A percentile compares a stretch with the other conserved stretches of the same genome.
Conservation (phyloP, 2,888 invertebrate species). For the Nezara viridula region DNA sequence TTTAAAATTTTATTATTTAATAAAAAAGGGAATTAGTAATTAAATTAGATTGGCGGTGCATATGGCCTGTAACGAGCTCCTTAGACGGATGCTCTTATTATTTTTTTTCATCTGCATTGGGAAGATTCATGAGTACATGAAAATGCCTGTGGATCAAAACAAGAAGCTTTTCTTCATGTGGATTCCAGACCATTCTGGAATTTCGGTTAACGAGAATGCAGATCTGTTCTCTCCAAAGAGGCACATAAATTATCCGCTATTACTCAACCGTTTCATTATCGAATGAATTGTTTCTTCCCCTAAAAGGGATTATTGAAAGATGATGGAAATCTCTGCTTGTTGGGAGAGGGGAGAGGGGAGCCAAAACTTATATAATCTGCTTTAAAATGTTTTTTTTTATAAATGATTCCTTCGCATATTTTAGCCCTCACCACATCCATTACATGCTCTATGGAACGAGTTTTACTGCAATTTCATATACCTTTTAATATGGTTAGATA, state of each 20-base stretch:
- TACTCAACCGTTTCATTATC: background rate
- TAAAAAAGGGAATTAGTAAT: too few relatives aligned
- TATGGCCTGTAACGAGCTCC: too few relatives aligned
- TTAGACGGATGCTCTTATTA: too few relatives aligned
- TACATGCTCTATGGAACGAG: too few relatives aligned
- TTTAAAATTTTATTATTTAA: too few relatives aligned
- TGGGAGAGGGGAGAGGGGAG: background rate
- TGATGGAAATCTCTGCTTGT: background rate
- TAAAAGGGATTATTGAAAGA: background rate
- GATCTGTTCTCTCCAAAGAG: background rate
- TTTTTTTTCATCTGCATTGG: background rate
- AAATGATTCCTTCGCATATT: too few relatives aligned
- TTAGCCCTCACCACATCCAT: too few relatives aligned
- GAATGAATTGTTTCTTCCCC: background rate
- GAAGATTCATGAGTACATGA: background rate
- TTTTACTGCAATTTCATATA: too few relatives aligned
- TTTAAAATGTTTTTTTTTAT: background rate
- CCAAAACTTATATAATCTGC: background rate
- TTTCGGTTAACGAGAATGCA: constrained; percentile 1
- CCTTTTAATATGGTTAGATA: too few relatives aligned
- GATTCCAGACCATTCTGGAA: background rate
- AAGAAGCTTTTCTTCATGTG: background rate
- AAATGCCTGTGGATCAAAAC: background rate
- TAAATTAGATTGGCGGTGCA: too few relatives aligned
- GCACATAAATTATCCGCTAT: background rate